A percentile compares a stretch with the other conserved stretches of the same genome.
Evolutionary conservation across 1,140 invertebrate species (phyloP).

Genomic region (Lordiphosa stackelbergi): DNA sequence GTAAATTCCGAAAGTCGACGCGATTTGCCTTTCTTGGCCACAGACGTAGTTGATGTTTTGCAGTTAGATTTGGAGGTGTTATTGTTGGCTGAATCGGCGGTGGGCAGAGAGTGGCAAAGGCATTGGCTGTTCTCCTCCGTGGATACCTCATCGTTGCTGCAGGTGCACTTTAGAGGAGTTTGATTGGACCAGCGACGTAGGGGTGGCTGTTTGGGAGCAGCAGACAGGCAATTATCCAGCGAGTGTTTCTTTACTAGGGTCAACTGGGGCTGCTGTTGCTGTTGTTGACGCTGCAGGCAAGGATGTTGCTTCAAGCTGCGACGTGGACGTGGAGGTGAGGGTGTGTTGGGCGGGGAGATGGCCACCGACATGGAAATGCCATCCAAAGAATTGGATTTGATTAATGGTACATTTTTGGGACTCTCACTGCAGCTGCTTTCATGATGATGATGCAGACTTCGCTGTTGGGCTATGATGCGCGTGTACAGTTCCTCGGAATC

Average conservation of each 20-base stretch:
- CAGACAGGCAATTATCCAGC: constrained; percentile 42
- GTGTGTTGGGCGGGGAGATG: constrained; percentile 55
- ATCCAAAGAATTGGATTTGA: constrained; percentile 72
- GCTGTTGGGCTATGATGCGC: constrained; percentile 67
- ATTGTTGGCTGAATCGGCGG: too few species aligned
- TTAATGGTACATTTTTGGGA: constrained; percentile 24
- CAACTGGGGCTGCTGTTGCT: constrained; percentile 1
- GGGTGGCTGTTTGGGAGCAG: constrained; percentile 22
- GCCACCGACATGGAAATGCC: constrained; percentile 63
- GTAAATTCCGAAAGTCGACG: constrained; percentile 77
- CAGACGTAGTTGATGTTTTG: constrained; percentile 9
- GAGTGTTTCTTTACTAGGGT: constrained; percentile 43
- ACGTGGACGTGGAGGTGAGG: constrained; percentile 62
- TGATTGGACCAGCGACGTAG: constrained; percentile 70
- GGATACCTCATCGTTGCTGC: constrained; percentile 14
- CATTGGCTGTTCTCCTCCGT: constrained; percentile 30
- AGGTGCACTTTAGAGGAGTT: constrained; percentile 58
- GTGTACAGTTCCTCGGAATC: constrained; percentile 73
- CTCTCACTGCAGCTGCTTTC: constrained; percentile 17
- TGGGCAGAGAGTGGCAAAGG: constrained; percentile 21
- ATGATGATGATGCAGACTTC: constrained; percentile 8
- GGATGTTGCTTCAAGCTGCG: constrained; percentile 68
- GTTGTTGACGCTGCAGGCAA: constrained; percentile 48
- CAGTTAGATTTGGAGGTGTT: constrained; percentile 26
- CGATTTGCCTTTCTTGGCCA: constrained; percentile 73